Conservation (phyloP, 2,888 invertebrate genomes). For the Nemotelus pantherinus region DNA sequence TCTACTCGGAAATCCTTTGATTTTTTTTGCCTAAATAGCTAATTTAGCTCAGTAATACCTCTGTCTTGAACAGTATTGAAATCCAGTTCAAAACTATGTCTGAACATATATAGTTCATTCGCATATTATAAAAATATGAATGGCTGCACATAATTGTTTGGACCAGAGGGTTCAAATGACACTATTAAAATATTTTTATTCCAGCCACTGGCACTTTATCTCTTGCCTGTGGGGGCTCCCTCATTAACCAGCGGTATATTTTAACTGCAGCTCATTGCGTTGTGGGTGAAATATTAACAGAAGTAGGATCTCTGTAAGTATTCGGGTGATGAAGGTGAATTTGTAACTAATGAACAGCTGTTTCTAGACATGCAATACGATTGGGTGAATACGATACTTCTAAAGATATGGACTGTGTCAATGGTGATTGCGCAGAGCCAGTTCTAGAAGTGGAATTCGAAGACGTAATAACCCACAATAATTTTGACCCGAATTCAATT, state of each 20-base stretch:
- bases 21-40: not conserved
- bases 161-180: too few species aligned
- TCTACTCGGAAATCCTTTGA: not conserved
- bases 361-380: slow-evolving; percentile 57
- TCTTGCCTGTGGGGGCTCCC: slow-evolving; percentile 73
- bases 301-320: slow-evolving; percentile 44
- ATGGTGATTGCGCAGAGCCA: slow-evolving; percentile 69
- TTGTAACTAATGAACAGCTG: too few species aligned
- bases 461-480: slow-evolving; percentile 72
- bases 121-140: not conserved
- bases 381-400: slow-evolving; percentile 61
- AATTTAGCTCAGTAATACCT: not conserved
- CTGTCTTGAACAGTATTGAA: not conserved
- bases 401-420: slow-evolving; percentile 58
- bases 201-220: slow-evolving; percentile 8
- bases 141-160: too few species aligned
- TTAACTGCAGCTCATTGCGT: slow-evolving; percentile 73
- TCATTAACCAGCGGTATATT: slow-evolving; percentile 73
- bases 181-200: not conserved
- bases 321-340: not conserved
- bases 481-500: slow-evolving; percentile 68
- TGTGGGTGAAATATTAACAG: slow-evolving; percentile 35
- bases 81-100: not conserved
- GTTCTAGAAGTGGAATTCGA: slow-evolving; percentile 71
- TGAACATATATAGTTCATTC: not conserved